Conservation (phyloP, 2,888 invertebrate genomes). For the Emmelina monodactyla region DNA sequence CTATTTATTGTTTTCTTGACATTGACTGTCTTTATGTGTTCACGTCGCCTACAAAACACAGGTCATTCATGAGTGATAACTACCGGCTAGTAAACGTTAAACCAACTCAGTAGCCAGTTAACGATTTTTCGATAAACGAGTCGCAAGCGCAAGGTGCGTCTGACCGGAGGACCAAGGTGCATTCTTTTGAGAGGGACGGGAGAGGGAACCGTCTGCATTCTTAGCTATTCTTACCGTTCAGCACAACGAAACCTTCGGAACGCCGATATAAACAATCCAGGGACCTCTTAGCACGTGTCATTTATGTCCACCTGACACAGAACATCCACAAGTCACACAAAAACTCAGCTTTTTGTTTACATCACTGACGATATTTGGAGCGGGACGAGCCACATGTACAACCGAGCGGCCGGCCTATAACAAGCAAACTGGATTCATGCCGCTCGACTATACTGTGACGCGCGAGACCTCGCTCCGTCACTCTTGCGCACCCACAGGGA, state of each 20-base stretch:
- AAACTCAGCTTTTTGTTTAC: constrained; percentile 44
- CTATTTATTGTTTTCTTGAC: constrained; percentile 1
- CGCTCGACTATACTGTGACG: constrained; percentile 39
- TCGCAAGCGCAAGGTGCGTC: constrained; percentile 47
- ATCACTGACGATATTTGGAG: constrained; percentile 38
- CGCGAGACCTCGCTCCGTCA: constrained; percentile 47
- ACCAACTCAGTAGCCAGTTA: constrained; percentile 14
- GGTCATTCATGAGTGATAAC: constrained; percentile 8
- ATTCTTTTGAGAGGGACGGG: constrained; percentile 59
- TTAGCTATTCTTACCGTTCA: constrained; percentile 52
- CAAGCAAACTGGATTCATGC: constrained; percentile 58
- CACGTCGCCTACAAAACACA: constrained; percentile 5
- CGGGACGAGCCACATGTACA: constrained; percentile 25
- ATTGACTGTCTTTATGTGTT: not conserved
- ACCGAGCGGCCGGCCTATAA: constrained; percentile 40
- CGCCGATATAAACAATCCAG: constrained; percentile 14
- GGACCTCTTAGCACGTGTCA: constrained; percentile 34
- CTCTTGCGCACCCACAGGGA: constrained; percentile 22
- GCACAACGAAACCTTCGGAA: constrained; percentile 22
- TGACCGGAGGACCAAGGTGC: constrained; percentile 45
- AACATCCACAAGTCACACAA: constrained; percentile 29
- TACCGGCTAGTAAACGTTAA: not conserved
- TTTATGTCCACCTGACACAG: constrained; percentile 28
- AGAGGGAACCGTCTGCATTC: constrained; percentile 55
- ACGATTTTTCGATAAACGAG: constrained; percentile 34